Evolutionary conservation across 1,140 invertebrate species (phyloP).

Genomic region (Phthorimaea operculella): DNA sequence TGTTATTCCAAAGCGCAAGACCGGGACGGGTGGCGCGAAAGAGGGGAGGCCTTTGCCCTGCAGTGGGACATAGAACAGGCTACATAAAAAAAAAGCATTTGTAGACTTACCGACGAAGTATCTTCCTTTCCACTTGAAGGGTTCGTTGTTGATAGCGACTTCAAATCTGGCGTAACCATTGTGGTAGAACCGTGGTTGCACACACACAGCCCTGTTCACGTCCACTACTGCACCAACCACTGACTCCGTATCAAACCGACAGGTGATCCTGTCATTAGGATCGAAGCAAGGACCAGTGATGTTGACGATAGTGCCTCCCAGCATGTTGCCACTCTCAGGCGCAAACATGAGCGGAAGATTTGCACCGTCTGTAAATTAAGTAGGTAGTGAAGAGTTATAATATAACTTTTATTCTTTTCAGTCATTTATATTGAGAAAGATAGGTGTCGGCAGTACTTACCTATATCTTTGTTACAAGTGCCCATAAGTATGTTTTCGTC

Average conservation of each 20-base stretch:
- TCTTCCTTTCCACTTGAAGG: slow-evolving; percentile 91
- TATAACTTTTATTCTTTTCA: not conserved
- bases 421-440: not conserved
- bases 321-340: slow-evolving; percentile 94
- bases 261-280: slow-evolving; percentile 78
- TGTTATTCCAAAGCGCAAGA: no score
- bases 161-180: slow-evolving; percentile 92
- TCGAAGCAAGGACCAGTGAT: slow-evolving; percentile 91
- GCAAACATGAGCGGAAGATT: slow-evolving; percentile 87
- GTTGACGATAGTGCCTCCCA: slow-evolving; percentile 94
- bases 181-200: slow-evolving; percentile 88
- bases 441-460: slow-evolving; percentile 55
- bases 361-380: slow-evolving; percentile 73
- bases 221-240: slow-evolving; percentile 81
- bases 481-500: slow-evolving; percentile 95
- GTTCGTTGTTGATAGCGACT: slow-evolving; percentile 84
- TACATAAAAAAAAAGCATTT: no score
- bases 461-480: slow-evolving; percentile 90
- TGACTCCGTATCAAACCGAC: slow-evolving; percentile 82
- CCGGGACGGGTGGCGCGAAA: no score
- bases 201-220: slow-evolving; percentile 86
- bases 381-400: not conserved
- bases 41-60: no score
- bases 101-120: slow-evolving; percentile 84
- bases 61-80: no score